Base-by-base conservation (phyloP, 2,888 invertebrate species). In the Microplitis manilae region DNA sequence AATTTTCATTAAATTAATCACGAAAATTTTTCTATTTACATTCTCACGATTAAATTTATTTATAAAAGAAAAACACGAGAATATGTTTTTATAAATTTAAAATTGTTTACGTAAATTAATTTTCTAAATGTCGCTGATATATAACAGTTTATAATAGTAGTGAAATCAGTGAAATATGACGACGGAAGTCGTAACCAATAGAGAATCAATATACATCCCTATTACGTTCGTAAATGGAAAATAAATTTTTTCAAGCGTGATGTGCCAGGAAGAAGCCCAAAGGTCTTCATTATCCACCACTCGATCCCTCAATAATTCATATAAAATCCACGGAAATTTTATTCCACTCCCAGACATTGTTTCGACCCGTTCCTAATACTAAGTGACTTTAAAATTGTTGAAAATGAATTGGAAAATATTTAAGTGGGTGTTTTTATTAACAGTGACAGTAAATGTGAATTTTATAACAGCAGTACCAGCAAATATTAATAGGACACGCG, bases 221-320 rank as follows among this genome's bases (percentile, higher is more conserved):
- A 15, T 72, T 41, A 30, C 41, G 40, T 41, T 38, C 8, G 59
- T 61, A 40, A 60, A 68, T 61, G 67, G 61, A 69, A 72, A 72
- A 61, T 72, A 40, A 6, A 73, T 38, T 60, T 74, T 65, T 68
- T 77, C 74, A 74, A 60, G 71, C 77, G 50, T 75, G 65, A 65
- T 70, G 41, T 77, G 17, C 65, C 77, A 80, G 80, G 82, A 80
- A 76, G 70, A 75, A 70, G 30, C 59, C 20, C 75, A 80, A 81
- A 80, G 79, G 79, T 78, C 73, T 61, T 82, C 17, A 81, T 82
- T 80, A 81, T 72, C 75, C 73, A 76, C 79, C 68, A 30, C 30
- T 50, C 65, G 38, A 60, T 17, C 6, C 13, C 0, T 60, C 70
- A 68, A 38, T 30, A 38, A 15, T 68, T 62, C 50, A 64, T 77